Evolutionary conservation across 1,140 invertebrate species (phyloP).

Genomic region (Heliconius eleuchia): DNA sequence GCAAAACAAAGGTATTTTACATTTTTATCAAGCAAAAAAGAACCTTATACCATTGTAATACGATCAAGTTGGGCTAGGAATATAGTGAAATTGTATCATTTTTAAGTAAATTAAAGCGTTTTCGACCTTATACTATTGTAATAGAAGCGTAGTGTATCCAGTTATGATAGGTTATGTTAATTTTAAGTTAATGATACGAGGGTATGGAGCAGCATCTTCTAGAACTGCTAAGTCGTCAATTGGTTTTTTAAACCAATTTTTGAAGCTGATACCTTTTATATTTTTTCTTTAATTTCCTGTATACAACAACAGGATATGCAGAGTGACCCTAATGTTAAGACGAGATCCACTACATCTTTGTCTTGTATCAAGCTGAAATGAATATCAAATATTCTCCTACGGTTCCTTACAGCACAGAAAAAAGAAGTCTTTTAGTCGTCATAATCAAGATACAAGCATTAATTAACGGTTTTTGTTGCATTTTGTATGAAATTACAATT

Average conservation of each 20-base stretch:
- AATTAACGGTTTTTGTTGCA: too few relatives aligned
- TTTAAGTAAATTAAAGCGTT: slow-evolving; percentile 44
- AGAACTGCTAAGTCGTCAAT: slow-evolving; percentile 55
- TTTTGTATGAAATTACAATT: too few relatives aligned
- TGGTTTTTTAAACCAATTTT: slow-evolving; percentile 27
- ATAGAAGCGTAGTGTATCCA: slow-evolving; percentile 32
- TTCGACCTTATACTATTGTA: slow-evolving; percentile 48
- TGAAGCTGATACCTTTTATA: neutral
- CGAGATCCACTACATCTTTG: too few relatives aligned
- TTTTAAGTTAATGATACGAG: slow-evolving; percentile 73
- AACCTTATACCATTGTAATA: slow-evolving; percentile 49
- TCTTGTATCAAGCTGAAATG: too few relatives aligned
- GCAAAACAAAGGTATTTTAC: slow-evolving; percentile 51
- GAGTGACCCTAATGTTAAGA: too few relatives aligned
- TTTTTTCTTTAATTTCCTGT: neutral
- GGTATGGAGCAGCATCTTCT: slow-evolving; percentile 59
- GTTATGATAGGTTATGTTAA: slow-evolving; percentile 66
- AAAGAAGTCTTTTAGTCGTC: too few relatives aligned
- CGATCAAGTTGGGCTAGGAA: slow-evolving; percentile 29
- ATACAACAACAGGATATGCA: neutral
- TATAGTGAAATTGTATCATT: slow-evolving; percentile 22
- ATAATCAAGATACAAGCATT: too few relatives aligned
- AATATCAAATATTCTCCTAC: too few relatives aligned
- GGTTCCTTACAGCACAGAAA: too few relatives aligned
- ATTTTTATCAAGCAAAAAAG: slow-evolving; percentile 44